Conservation (phyloP, 2,113 vertebrate species). For the Callorhinus ursinus region DNA sequence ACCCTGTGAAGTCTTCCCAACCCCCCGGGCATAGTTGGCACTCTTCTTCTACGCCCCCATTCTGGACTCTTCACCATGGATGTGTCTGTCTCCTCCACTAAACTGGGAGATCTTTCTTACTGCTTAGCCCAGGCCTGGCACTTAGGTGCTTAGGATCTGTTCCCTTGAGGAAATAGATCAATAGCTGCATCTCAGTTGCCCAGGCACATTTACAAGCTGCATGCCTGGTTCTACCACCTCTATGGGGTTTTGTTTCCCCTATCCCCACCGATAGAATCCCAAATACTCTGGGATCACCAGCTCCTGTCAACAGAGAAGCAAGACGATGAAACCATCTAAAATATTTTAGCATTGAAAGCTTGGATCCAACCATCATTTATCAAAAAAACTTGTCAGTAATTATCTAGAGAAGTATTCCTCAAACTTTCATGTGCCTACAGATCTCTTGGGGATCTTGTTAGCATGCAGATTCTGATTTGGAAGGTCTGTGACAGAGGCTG, state of each 20-base stretch:
- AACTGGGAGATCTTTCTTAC: not conserved
- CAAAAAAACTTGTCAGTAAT: not conserved
- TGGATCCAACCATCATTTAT: not conserved
- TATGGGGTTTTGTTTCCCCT: not conserved
- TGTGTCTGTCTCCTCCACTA: not conserved
- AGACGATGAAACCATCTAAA: not conserved
- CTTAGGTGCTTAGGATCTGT: not conserved
- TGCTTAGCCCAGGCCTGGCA: not conserved
- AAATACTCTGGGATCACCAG: not conserved
- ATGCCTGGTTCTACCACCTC: not conserved
- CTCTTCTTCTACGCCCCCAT: not conserved
- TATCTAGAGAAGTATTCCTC: not conserved
- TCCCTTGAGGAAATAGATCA: not conserved
- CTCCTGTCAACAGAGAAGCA: not conserved
- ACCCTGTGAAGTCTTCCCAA: not conserved
- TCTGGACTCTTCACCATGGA: not conserved
- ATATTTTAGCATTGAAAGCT: not conserved
- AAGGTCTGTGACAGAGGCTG: not conserved
- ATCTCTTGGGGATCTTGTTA: not conserved
- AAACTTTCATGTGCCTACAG: not conserved
- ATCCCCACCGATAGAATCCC: not conserved
- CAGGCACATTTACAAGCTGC: not conserved
- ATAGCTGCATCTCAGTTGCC: not conserved
- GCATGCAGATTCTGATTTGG: not conserved
- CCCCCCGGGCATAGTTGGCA: rapidly evolving